Conservation (phyloP, 2,888 invertebrate species). For the Conchocele bisecta region DNA sequence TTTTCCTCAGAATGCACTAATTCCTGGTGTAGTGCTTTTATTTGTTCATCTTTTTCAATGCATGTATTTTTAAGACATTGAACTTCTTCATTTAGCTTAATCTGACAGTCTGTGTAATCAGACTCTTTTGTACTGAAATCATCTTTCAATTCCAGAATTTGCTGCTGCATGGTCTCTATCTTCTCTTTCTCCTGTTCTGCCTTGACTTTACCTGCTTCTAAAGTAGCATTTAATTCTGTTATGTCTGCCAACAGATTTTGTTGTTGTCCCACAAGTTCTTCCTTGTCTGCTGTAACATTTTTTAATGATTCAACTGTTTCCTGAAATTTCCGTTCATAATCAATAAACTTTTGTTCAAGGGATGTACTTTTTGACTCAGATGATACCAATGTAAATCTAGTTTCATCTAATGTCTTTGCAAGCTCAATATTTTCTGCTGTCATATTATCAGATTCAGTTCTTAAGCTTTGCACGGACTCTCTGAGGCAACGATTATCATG, state of each 20-base stretch:
- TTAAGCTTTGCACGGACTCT: too few species aligned
- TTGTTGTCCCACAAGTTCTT: conserved; percentile 13
- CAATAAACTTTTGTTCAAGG: conserved; percentile 32
- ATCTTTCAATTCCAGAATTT: conserved; percentile 12
- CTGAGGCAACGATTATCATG: too few species aligned
- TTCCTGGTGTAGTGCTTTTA: conserved; percentile 16
- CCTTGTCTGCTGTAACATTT: conserved; percentile 20
- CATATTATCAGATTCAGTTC: conserved; percentile 7
- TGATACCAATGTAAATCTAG: conserved; percentile 33
- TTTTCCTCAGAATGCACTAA: conserved; percentile 9
- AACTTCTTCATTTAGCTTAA: conserved; percentile 3
- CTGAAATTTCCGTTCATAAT: conserved; percentile 32
- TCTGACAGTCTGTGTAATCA: conserved; percentile 4
- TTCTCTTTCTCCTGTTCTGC: not conserved
- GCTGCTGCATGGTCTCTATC: not conserved
- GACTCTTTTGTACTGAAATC: not conserved
- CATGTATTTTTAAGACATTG: conserved; percentile 20
- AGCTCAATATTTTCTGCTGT: conserved; percentile 2
- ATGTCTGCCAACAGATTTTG: not conserved
- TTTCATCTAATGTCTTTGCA: conserved; percentile 39
- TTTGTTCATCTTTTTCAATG: conserved; percentile 15
- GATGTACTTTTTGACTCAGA: conserved; percentile 30
- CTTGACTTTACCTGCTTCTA: not conserved
- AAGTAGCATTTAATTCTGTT: not conserved
- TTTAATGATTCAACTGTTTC: conserved; percentile 30